Percentiles rank a stretch among this genome's conserved stretches.
These are phyloP conservation scores for Malurus alboscapulatus DNA, from an alignment of 2,113 vertebrate genomes.

Conservation along the genomic window DNA sequence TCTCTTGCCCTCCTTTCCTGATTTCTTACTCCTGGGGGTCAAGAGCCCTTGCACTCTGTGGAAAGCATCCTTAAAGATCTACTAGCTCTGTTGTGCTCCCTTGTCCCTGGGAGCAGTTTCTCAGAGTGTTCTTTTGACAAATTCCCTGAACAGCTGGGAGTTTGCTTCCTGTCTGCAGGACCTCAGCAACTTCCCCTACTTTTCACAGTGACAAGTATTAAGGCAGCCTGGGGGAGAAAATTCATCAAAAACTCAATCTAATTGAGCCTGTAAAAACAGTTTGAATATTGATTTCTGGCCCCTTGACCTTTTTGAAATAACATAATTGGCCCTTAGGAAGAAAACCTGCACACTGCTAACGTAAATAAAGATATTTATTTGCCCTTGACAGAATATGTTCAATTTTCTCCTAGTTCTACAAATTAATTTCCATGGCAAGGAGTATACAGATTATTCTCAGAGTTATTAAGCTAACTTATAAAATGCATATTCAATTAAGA, in stretches of 20 bases:
- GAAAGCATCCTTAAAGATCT: not conserved
- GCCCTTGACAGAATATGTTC: not conserved
- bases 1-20: not conserved
- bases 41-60: not conserved
- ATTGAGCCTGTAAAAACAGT: not conserved
- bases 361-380: slow-evolving; percentile 39
- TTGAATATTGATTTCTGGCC: slow-evolving; percentile 16
- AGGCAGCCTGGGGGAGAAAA: not conserved
- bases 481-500: not conserved
- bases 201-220: not conserved
- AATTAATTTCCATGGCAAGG: not conserved
- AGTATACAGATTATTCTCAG: not conserved
- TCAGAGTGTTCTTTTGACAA: not conserved
- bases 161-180: not conserved
- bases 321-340: not conserved
- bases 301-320: slow-evolving; percentile 16
- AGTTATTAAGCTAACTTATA: not conserved
- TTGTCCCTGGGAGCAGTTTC: not conserved
- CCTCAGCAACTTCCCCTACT: not conserved
- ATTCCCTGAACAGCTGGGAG: not conserved
- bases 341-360: not conserved
- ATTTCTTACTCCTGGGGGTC: not conserved
- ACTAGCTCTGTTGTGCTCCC: not conserved
- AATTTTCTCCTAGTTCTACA: not conserved
- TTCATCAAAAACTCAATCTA: not conserved